Evolutionary conservation across 2,888 invertebrate species (phyloP).

Genomic region (Drosophila ezoana): DNA sequence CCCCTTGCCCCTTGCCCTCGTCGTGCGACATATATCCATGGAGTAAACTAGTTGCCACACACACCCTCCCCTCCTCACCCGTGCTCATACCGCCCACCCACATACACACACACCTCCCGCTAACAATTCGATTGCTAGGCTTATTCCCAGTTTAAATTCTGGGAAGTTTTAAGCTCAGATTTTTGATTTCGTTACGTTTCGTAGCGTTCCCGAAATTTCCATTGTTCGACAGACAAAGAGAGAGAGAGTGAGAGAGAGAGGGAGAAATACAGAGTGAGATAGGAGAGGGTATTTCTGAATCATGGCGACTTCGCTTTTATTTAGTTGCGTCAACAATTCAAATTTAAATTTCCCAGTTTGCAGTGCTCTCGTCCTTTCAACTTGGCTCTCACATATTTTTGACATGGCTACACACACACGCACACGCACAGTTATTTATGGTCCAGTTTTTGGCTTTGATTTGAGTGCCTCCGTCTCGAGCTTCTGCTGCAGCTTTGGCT

Average conservation of each 20-base stretch:
- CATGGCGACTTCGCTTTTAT: constrained; percentile 55
- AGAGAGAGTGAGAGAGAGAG: neutral
- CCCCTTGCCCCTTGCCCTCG: neutral
- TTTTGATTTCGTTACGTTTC: constrained; percentile 45
- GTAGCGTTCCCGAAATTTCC: constrained; percentile 3
- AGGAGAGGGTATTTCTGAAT: constrained; percentile 12
- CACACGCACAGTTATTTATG: constrained; percentile 44
- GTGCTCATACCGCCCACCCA: neutral
- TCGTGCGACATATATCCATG: neutral
- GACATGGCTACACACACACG: constrained; percentile 25
- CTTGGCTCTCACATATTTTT: constrained; percentile 40
- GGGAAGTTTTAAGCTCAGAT: constrained; percentile 23
- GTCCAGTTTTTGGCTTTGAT: constrained; percentile 42
- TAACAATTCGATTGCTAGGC: constrained; percentile 32
- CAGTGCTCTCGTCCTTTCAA: constrained; percentile 10
- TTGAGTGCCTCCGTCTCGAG: constrained; percentile 25
- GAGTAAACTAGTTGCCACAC: constrained; percentile 1
- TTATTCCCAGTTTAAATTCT: constrained; percentile 39
- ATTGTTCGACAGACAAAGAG: constrained; percentile 24
- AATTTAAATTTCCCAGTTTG: constrained; percentile 53
- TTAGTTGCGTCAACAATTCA: constrained; percentile 59
- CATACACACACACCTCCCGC: neutral
- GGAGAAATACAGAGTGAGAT: neutral
- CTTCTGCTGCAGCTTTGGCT: constrained; percentile 3
- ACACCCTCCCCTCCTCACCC: neutral